A percentile compares a stretch with the other conserved stretches of the same genome.
These are phyloP conservation scores for Proteles cristata DNA, from an alignment of 2,113 vertebrate species.

Conservation along the genomic window DNA sequence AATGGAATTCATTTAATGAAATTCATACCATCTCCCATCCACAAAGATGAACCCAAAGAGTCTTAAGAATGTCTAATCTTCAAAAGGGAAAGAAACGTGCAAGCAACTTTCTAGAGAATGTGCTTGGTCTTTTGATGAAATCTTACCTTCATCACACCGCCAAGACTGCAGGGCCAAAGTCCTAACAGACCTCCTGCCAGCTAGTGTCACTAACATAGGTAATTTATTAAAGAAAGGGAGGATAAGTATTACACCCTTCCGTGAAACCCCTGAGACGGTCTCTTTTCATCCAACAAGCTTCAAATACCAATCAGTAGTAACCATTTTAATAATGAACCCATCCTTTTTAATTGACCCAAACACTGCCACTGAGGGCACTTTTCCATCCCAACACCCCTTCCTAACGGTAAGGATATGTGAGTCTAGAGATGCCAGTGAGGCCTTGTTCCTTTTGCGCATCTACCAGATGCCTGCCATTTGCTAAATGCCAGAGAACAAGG, in stretches of 20 bases:
- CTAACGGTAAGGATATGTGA: neutral
- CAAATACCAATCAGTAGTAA: conserved; percentile 3
- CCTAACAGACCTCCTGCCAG: neutral
- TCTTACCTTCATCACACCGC: neutral
- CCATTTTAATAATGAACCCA: conserved; percentile 43
- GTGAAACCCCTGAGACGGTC: neutral
- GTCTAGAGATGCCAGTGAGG: neutral
- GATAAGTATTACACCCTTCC: neutral
- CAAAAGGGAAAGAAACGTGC: neutral
- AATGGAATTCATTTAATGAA: neutral
- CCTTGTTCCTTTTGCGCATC: neutral
- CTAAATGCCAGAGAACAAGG: neutral
- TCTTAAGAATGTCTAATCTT: neutral
- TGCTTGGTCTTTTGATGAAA: neutral
- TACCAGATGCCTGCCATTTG: conserved; percentile 2
- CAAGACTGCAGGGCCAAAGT: neutral
- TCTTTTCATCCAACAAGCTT: conserved; percentile 24
- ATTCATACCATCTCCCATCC: neutral
- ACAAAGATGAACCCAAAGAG: neutral
- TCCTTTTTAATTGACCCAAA: conserved; percentile 54
- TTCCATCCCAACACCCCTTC: conserved; percentile 16
- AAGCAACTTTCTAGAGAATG: neutral
- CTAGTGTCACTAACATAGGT: neutral
- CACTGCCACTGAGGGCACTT: neutral
- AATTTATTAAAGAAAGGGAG: neutral